Percentiles rank a stretch among this genome's conserved stretches.
Conservation (phyloP, 2,888 invertebrate species). For the Conops quadrifasciatus region DNA sequence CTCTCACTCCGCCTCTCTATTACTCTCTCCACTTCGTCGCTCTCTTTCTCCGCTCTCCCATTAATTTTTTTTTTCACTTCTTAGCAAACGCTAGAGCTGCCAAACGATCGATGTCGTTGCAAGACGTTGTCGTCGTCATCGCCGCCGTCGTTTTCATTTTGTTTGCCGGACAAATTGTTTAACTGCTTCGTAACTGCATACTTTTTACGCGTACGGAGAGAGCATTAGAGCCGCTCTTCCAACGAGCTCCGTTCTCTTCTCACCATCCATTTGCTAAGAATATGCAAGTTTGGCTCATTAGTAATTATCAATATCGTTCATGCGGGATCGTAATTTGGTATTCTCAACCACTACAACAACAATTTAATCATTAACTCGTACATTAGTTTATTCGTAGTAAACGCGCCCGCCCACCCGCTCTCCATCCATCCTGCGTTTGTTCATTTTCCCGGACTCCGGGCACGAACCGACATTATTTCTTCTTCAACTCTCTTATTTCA, state of each 20-base stretch:
- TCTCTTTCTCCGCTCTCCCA: background rate
- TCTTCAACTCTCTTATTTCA: constrained; percentile 16
- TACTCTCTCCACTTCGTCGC: background rate
- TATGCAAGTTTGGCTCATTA: constrained; percentile 45
- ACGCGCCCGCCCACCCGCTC: background rate
- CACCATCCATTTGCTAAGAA: constrained; percentile 18
- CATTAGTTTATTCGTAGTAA: background rate
- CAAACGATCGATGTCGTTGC: background rate
- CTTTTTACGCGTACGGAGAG: background rate
- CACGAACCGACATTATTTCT: background rate
- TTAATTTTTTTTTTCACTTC: background rate
- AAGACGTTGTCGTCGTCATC: constrained; percentile 25
- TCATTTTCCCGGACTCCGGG: no score
- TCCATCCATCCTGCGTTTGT: no score
- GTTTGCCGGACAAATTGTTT: constrained; percentile 49
- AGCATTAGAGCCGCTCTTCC: no score
- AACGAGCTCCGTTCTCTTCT: background rate
- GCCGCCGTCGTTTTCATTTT: constrained; percentile 39
- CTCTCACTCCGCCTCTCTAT: constrained; percentile 4
- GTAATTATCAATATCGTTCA: constrained; percentile 50
- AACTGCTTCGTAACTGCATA: constrained; percentile 43
- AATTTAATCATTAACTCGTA: constrained; percentile 8
- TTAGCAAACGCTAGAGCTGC: constrained; percentile 1
- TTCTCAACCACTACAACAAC: constrained; percentile 35
- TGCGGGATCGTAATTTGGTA: constrained; percentile 48